Conservation (phyloP, 2,888 invertebrate genomes). For the Dorcus hopei region DNA sequence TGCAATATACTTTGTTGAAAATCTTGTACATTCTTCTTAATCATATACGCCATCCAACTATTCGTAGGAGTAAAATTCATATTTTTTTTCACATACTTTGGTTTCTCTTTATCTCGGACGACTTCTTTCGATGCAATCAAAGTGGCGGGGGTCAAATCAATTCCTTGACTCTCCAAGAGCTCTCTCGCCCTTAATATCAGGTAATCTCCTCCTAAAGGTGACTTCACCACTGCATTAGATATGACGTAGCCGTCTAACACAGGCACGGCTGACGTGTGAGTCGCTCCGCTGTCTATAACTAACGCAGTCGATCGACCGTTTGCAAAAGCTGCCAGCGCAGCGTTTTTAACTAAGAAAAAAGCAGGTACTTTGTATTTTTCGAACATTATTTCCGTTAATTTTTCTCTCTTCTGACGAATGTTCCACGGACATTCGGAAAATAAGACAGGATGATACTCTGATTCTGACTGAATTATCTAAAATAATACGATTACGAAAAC, state of each 20-base stretch:
- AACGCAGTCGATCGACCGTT: slow-evolving; percentile 86
- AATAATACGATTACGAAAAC: slow-evolving; percentile 15
- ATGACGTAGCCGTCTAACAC: slow-evolving; percentile 92
- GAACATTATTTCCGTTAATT: slow-evolving; percentile 94
- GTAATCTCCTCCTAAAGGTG: slow-evolving; percentile 95
- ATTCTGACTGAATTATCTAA: slow-evolving; percentile 86
- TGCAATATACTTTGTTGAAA: slow-evolving; percentile 67
- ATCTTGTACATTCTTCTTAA: slow-evolving; percentile 78
- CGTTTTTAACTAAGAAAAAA: slow-evolving; percentile 96
- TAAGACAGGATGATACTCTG: slow-evolving; percentile 92
- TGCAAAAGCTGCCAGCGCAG: slow-evolving; percentile 95
- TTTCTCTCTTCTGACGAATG: slow-evolving; percentile 85
- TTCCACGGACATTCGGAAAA: slow-evolving; percentile 99
- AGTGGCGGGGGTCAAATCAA: slow-evolving; percentile 59
- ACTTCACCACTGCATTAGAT: slow-evolving; percentile 91
- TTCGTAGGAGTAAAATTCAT: slow-evolving; percentile 78
- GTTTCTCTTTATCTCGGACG: slow-evolving; percentile 84
- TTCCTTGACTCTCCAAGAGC: slow-evolving; percentile 52
- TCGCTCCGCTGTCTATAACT: slow-evolving; percentile 89
- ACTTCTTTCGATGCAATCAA: slow-evolving; percentile 78
- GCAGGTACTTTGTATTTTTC: slow-evolving; percentile 99
- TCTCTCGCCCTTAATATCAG: slow-evolving; percentile 70
- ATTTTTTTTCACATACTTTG: slow-evolving; percentile 76
- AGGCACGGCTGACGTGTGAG: slow-evolving; percentile 96
- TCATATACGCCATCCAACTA: slow-evolving; percentile 96